Conservation (phyloP, 2,113 vertebrate species). For the Psittacula cyanocephala region DNA sequence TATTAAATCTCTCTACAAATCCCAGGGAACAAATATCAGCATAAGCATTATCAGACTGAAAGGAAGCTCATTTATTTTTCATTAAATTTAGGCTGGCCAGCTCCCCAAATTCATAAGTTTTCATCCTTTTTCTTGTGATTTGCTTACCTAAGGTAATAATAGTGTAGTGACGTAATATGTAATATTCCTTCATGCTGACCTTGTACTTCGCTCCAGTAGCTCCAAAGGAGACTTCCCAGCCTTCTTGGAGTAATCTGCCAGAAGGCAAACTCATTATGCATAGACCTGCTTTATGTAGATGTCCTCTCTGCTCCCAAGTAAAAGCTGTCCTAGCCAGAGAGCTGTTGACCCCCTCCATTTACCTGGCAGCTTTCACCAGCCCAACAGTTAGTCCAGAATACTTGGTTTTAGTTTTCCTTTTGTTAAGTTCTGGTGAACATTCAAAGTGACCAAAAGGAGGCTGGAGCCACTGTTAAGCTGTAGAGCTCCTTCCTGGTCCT, state of each 20-base stretch:
- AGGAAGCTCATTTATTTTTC: not conserved
- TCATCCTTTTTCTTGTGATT: not conserved
- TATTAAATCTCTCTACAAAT: not conserved
- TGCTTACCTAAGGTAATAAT: not conserved
- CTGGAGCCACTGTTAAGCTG: not conserved
- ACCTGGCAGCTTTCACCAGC: not conserved
- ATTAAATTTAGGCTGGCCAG: not conserved
- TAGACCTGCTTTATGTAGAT: not conserved
- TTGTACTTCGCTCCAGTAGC: not conserved
- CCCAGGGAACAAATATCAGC: not conserved
- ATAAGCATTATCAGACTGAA: not conserved
- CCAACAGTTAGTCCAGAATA: not conserved
- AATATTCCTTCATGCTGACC: not conserved
- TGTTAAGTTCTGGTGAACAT: not conserved
- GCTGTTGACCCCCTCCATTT: not conserved
- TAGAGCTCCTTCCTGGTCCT: not conserved
- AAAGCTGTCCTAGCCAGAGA: not conserved
- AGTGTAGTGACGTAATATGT: rapidly evolving
- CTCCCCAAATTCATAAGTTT: not conserved
- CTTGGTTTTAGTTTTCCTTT: not conserved
- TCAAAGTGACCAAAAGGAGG: not conserved
- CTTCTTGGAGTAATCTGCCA: not conserved
- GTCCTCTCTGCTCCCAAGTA: not conserved
- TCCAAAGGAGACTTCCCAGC: not conserved
- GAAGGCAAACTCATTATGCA: not conserved